Evolutionary conservation across 2,797 vertebrate genomes (phyloP).

Genomic region (Chelmon rostratus): DNA sequence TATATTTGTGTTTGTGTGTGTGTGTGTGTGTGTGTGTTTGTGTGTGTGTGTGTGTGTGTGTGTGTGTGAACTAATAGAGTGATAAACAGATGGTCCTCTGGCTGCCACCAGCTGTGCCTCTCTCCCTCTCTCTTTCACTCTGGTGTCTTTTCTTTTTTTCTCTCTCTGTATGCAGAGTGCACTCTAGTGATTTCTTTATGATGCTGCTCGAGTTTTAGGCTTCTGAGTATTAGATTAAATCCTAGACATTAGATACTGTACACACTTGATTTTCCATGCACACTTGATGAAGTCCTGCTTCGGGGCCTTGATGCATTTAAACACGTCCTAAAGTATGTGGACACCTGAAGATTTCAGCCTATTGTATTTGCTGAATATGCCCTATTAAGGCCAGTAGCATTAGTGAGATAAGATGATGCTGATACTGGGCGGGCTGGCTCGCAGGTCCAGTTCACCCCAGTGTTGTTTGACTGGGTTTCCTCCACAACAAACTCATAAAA

Average conservation of each 20-base stretch:
- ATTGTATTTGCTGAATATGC: background rate
- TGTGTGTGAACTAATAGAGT: constrained; percentile 80
- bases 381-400: background rate
- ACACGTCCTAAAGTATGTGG: background rate
- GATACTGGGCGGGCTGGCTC: constrained; percentile 43
- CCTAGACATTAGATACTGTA: background rate
- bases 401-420: constrained; percentile 39
- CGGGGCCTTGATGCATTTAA: background rate
- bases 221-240: constrained; percentile 33
- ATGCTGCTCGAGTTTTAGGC: constrained; percentile 21
- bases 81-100: constrained; percentile 91
- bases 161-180: constrained; percentile 44
- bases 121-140: constrained; percentile 55
- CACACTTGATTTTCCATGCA: background rate
- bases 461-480: constrained; percentile 41
- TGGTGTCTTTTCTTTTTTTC: constrained; percentile 6
- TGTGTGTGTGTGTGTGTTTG: constrained; percentile 51
- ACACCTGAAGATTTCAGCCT: background rate
- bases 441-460: constrained; percentile 40
- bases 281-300: background rate
- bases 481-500: background rate
- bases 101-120: constrained; percentile 91
- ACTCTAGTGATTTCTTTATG: constrained; percentile 55
- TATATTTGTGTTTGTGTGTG: constrained; percentile 31
- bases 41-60: constrained; percentile 45